These are phyloP conservation scores for Gymnodraco acuticeps DNA, from an alignment of 2,797 vertebrate genomes.

Conservation along the genomic window DNA sequence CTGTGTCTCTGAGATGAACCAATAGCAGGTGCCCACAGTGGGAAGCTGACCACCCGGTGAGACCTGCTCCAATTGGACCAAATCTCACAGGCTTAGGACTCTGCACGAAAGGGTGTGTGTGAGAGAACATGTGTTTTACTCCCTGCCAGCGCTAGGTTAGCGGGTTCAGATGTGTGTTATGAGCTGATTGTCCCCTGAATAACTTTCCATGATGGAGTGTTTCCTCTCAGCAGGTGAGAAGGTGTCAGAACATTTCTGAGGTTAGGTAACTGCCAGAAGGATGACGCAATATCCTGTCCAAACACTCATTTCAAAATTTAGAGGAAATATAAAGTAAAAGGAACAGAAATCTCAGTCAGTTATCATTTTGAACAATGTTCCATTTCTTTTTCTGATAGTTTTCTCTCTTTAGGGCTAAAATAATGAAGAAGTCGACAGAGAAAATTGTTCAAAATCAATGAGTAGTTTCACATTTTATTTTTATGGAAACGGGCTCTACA, in stretches of 20 bases:
- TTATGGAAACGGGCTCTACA: no score
- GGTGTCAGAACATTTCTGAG: neutral
- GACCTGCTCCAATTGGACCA: conserved; percentile 28
- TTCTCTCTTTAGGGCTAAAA: neutral
- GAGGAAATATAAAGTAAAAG: neutral
- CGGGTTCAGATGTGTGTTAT: conserved; percentile 39
- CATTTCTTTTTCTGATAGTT: neutral
- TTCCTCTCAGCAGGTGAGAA: conserved; percentile 24
- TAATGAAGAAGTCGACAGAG: neutral
- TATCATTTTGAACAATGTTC: neutral
- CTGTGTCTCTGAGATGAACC: conserved; percentile 47
- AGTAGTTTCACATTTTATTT: neutral
- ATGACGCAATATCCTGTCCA: neutral
- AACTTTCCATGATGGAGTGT: neutral
- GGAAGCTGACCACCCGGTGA: conserved; percentile 56
- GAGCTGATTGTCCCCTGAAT: conserved; percentile 9
- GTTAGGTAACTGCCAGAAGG: neutral
- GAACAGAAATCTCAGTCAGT: neutral
- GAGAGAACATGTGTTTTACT: conserved; percentile 54
- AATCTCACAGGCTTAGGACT: conserved; percentile 28
- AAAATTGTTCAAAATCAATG: no score
- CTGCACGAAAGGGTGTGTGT: neutral
- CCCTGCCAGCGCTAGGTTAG: neutral
- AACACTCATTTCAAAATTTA: neutral
- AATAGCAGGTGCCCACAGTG: conserved; percentile 60